These are phyloP conservation scores for Sycophila sp. DNA, from an alignment of 1,140 invertebrate species.

Conservation along the genomic window DNA sequence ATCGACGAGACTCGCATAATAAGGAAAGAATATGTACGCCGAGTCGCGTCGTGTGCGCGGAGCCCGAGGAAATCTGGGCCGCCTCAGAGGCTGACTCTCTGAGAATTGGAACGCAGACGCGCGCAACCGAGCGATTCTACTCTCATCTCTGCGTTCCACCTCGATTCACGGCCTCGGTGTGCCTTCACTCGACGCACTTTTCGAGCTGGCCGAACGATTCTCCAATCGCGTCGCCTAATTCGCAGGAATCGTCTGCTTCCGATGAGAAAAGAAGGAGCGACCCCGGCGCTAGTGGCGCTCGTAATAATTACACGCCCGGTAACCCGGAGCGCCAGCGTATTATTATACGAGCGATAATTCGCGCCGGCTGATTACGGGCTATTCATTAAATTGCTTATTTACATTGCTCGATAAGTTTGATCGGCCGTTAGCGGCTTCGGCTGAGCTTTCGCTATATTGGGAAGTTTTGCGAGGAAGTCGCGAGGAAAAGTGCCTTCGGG, in stretches of 20 bases:
- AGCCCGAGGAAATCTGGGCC: background rate
- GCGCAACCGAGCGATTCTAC: no score
- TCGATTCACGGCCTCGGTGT: background rate
- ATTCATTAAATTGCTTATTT: constrained; percentile 4
- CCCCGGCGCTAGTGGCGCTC: no score
- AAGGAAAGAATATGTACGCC: background rate
- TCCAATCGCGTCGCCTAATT: no score
- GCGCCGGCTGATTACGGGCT: constrained; percentile 7
- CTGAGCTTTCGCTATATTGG: no score
- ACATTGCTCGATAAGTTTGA: background rate
- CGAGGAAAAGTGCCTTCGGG: no score
- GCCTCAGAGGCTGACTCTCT: background rate
- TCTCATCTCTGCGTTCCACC: no score
- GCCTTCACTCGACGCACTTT: background rate
- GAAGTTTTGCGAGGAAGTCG: no score
- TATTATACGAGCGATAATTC: constrained; percentile 23
- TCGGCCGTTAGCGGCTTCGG: no score
- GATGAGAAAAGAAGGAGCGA: no score
- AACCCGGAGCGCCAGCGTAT: background rate
- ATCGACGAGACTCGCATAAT: background rate
- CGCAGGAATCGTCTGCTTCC: no score
- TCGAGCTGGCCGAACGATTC: no score
- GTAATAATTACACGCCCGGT: constrained; percentile 15
- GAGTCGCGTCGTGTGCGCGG: background rate
- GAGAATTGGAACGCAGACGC: background rate